Evolutionary conservation across 1,140 invertebrate species (phyloP).

Genomic region (Drosophila bipectinata): DNA sequence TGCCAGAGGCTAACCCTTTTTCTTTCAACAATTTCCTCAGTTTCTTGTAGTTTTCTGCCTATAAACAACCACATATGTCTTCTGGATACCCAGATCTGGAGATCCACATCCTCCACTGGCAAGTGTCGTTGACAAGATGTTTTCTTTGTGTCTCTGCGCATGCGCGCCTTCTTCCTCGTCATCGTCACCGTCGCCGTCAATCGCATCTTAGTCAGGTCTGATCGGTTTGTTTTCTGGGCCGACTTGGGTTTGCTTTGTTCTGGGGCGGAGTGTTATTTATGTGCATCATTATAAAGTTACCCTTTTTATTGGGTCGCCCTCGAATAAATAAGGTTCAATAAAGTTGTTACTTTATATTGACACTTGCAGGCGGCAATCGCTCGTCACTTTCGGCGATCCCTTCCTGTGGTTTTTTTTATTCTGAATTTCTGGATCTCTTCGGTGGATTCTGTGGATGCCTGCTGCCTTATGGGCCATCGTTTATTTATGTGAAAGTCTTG

Average conservation of each 20-base stretch:
- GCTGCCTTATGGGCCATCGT: constrained; percentile 4
- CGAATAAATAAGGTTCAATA: constrained; percentile 81
- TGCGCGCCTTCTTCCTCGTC: constrained; percentile 30
- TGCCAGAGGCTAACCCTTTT: no score
- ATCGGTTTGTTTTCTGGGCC: background rate
- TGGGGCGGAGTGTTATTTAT: constrained; percentile 62
- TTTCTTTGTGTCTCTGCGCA: constrained; percentile 32
- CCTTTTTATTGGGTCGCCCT: constrained; percentile 80
- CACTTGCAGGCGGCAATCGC: constrained; percentile 80
- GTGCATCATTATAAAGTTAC: constrained; percentile 78
- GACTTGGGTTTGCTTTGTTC: constrained; percentile 36
- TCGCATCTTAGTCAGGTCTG: constrained; percentile 28
- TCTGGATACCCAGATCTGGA: background rate
- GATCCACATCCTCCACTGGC: constrained; percentile 58
- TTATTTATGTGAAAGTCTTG: constrained; percentile 74
- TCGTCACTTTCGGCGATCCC: constrained; percentile 63
- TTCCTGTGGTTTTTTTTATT: constrained; percentile 11
- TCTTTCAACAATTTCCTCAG: background rate
- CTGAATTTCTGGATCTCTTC: background rate
- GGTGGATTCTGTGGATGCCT: background rate
- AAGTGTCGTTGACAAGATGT: constrained; percentile 57
- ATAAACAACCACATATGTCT: background rate
- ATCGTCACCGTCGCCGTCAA: constrained; percentile 1
- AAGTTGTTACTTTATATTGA: constrained; percentile 83
- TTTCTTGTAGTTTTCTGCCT: background rate